phyloP scores from a whole-genome alignment of 92 coral and sea anemone genomes.

The Diadumene lineata region DNA sequence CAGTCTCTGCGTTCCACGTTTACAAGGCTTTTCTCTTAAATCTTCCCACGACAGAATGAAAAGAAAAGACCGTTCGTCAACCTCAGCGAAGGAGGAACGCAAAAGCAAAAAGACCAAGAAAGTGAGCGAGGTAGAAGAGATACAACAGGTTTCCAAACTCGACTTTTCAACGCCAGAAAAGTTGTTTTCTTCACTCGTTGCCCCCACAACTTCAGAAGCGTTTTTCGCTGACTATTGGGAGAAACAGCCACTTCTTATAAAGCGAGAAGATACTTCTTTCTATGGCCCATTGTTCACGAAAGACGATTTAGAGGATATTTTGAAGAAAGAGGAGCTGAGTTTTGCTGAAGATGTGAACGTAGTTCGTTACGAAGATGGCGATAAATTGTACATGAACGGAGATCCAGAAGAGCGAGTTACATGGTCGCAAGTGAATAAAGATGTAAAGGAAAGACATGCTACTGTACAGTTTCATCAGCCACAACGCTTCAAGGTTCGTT shows the following conservation, averaged over 20 bases:
- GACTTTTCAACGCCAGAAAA: conserved; percentile 70
- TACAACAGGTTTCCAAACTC: conserved; percentile 34
- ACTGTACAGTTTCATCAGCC: conserved; percentile 83
- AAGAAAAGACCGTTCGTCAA: conserved; percentile 69
- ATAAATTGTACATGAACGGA: conserved; percentile 62
- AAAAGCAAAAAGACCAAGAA: conserved; percentile 70
- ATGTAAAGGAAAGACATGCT: conserved; percentile 62
- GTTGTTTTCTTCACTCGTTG: conserved; percentile 66
- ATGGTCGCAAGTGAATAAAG: conserved; percentile 52
- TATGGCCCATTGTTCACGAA: conserved; percentile 72
- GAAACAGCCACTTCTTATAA: conserved; percentile 74
- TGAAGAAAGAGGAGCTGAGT: conserved; percentile 66
- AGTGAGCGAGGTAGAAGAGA: conserved; percentile 38
- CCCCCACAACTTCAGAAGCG: conserved; percentile 57
- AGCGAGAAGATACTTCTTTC: conserved; percentile 67
- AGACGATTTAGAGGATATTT: conserved; percentile 55
- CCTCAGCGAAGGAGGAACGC: conserved; percentile 48
- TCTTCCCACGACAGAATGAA: conserved; percentile 38
- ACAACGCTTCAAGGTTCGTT: conserved; percentile 77
- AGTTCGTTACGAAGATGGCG: conserved; percentile 73
- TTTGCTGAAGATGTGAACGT: conserved; percentile 75
- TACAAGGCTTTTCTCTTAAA: background rate
- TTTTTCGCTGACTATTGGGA: conserved; percentile 89
- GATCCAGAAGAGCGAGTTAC: conserved; percentile 55
- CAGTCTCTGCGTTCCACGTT: too few relatives aligned